Percentiles rank a stretch among this genome's conserved stretches.
Conservation (phyloP, 2,113 vertebrate genomes). For the Campylorhamphus procurvoides region DNA sequence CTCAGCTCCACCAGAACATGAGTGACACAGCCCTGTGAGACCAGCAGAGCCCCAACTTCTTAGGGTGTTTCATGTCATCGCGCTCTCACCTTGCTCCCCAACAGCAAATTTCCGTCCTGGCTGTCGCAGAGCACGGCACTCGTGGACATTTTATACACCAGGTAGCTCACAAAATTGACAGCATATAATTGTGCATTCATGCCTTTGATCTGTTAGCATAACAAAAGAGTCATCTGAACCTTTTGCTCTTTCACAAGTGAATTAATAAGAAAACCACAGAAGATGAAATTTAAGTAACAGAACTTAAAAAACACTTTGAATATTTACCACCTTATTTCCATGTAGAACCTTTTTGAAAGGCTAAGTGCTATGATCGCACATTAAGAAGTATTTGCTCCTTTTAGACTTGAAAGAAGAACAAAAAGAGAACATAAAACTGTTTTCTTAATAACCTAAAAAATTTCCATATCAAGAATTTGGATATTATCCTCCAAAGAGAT, state of each 20-base stretch:
- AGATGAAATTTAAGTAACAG: not conserved
- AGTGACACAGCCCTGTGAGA: not conserved
- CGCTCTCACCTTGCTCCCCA: not conserved
- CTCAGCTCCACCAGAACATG: not conserved
- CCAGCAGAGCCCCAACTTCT: not conserved
- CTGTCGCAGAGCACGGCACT: fast-evolving
- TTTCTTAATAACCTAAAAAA: not conserved
- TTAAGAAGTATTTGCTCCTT: not conserved
- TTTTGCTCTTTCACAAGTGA: not conserved
- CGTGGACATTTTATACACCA: not conserved
- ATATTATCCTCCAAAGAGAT: not conserved
- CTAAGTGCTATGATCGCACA: not conserved
- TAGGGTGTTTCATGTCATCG: fast-evolving
- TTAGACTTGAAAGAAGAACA: not conserved
- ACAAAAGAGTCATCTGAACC: not conserved
- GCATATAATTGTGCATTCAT: not conserved
- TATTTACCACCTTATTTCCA: not conserved
- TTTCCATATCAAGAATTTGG: not conserved
- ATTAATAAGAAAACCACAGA: not conserved
- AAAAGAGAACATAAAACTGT: not conserved
- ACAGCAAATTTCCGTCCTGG: not conserved
- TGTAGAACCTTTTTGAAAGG: not conserved
- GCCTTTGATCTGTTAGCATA: not conserved
- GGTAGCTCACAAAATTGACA: not conserved
- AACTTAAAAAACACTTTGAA: not conserved